phyloP scores from a whole-genome alignment of 2,797 vertebrate species.

The Crocodylus rhombifer region DNA sequence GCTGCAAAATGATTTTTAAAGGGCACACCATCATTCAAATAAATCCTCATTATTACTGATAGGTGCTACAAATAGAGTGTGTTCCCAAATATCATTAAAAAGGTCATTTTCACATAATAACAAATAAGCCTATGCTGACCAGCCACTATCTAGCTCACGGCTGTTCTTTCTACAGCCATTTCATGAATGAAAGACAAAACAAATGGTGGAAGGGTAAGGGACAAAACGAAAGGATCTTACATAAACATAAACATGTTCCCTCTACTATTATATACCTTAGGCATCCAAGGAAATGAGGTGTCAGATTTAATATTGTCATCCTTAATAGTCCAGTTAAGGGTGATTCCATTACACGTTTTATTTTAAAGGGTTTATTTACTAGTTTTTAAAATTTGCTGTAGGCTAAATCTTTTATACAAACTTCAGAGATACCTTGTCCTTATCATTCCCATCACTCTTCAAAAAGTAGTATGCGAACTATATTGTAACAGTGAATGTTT shows the following conservation, averaged over 20 bases:
- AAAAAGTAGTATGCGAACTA: not conserved
- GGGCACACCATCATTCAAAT: not conserved
- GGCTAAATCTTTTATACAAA: not conserved
- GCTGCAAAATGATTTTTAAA: not conserved
- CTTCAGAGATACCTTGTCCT: not conserved
- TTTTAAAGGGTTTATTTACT: not conserved
- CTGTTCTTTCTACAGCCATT: not conserved
- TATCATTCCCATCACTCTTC: not conserved
- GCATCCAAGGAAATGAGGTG: not conserved
- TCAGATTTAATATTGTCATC: not conserved
- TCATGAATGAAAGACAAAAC: not conserved
- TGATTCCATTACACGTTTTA: not conserved
- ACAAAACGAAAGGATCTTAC: not conserved
- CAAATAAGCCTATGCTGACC: not conserved
- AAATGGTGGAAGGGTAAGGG: not conserved
- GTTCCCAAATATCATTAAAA: constrained; percentile 10
- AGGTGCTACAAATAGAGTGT: not conserved
- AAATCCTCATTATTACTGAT: not conserved
- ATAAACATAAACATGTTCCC: not conserved
- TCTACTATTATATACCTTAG: not conserved
- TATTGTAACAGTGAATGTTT: not conserved
- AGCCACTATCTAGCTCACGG: not conserved
- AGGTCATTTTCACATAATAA: not conserved
- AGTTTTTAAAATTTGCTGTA: not conserved
- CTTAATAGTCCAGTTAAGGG: not conserved